Conservation (phyloP, 1,140 invertebrate species). For the Drosophila baimaii region DNA sequence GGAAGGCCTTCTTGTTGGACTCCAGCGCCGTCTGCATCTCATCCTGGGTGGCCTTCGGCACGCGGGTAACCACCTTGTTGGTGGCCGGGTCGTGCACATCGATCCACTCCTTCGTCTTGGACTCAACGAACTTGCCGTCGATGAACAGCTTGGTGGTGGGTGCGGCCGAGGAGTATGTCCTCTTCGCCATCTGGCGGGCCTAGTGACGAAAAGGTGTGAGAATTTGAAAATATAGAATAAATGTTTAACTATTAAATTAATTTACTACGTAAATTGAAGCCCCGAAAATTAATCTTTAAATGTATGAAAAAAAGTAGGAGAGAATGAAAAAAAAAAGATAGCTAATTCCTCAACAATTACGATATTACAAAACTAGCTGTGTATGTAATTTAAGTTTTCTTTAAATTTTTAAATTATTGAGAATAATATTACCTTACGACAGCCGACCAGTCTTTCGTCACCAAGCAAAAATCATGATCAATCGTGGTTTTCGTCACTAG, state of each 20-base stretch:
- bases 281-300: background rate
- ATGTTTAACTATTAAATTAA: background rate
- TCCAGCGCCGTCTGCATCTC: slow-evolving; percentile 97
- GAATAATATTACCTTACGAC: too few relatives aligned
- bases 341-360: background rate
- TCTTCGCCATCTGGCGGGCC: slow-evolving; percentile 64
- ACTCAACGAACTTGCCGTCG: slow-evolving; percentile 97
- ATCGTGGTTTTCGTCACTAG: too few relatives aligned
- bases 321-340: background rate
- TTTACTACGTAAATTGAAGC: background rate
- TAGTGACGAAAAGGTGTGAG: slow-evolving; percentile 15
- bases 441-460: too few relatives aligned
- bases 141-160: slow-evolving; percentile 96
- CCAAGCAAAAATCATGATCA: too few relatives aligned
- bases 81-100: slow-evolving; percentile 97
- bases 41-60: slow-evolving; percentile 94
- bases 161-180: slow-evolving; percentile 80
- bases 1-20: slow-evolving; percentile 91
- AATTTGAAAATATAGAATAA: background rate
- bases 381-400: too few relatives aligned
- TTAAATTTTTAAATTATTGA: too few relatives aligned
- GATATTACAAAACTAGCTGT: too few relatives aligned
- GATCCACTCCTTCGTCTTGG: slow-evolving; percentile 95
- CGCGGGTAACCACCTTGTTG: slow-evolving; percentile 92
- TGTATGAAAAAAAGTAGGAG: background rate